Evolutionary conservation across 2,888 invertebrate genomes (phyloP).

Genomic region (Drosophila recens): DNA sequence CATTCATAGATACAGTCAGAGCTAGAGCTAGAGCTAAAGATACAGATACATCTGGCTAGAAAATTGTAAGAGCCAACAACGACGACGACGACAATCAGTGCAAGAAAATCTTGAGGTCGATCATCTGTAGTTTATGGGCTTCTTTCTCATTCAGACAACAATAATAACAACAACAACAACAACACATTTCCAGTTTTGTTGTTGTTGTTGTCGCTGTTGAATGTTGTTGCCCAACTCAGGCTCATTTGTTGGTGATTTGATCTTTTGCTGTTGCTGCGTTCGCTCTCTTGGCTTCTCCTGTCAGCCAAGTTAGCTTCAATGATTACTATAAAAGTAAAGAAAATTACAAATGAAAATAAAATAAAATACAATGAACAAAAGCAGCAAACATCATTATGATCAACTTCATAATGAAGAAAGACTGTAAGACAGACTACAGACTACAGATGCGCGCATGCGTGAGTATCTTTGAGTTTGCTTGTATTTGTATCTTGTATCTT

Average conservation of each 20-base stretch:
- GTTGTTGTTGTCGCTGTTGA: slow-evolving; percentile 39
- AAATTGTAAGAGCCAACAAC: slow-evolving; percentile 40
- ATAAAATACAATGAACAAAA: slow-evolving; percentile 10
- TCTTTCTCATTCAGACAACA: slow-evolving; percentile 51
- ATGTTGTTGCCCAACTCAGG: slow-evolving; percentile 49
- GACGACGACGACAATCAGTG: slow-evolving; percentile 66
- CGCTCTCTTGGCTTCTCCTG: slow-evolving; percentile 19
- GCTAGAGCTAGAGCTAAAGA: slow-evolving; percentile 30
- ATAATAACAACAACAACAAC: slow-evolving; percentile 25
- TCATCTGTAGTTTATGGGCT: slow-evolving; percentile 82
- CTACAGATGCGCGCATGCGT: slow-evolving; percentile 29
- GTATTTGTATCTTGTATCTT: slow-evolving; percentile 13
- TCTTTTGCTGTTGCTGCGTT: slow-evolving; percentile 54
- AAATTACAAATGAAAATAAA: slow-evolving; percentile 32
- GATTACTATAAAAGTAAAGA: slow-evolving; percentile 70
- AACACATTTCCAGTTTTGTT: slow-evolving; percentile 45
- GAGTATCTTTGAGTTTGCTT: slow-evolving; percentile 2
- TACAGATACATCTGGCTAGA: slow-evolving; percentile 36
- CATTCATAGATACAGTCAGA: slow-evolving; percentile 18
- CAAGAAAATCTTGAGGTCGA: slow-evolving; percentile 78
- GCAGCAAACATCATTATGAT: slow-evolving; percentile 61
- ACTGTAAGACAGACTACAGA: background rate
- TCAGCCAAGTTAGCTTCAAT: slow-evolving; percentile 65
- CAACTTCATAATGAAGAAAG: slow-evolving; percentile 52
- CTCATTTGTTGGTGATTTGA: slow-evolving; percentile 79